Evolutionary conservation across 2,888 invertebrate species (phyloP), one percentile per base, ranked within the genome.

Genomic region (Hetaerina titia): DNA sequence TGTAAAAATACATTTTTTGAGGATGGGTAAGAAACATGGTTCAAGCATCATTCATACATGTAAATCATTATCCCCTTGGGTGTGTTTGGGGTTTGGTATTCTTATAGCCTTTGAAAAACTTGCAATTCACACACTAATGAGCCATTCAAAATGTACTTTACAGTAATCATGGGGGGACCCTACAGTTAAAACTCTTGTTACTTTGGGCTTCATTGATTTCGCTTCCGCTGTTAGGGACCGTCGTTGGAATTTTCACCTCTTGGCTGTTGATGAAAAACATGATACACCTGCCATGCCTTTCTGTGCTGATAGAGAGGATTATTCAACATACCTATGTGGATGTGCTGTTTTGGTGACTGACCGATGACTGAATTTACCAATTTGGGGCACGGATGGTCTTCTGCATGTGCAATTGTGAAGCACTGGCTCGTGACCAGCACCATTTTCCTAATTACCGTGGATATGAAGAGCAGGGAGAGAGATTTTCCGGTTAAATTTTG

Each of bases 191-290:
- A 31, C 19, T 31, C 69, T 45, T 92, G 69, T 74, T 69, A 56
- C 45, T 92, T 92, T 92, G 92, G 92, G 92, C 69, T 92, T 92
- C 69, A 92, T n/a, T 92, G 56, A 69, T 92, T 92, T 92, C 92
- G 57, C 92, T 92, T 69, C 92, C 92, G 92, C 92, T 92, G 74
- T 92, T 92, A 92, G 92, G 92, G 92, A 56, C 69, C 92, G 74
- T 60, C 92, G 92, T 74, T 92, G 92, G 92, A 92, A 74, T 92
- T 56, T 92, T n/a, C 92, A 92, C 56, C 92, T 92, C 90, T 69
- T 69, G 69, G 92, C 92, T 92, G 92, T 92, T 57, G 25, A 57
- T 89, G 89, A 89, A 22, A 58, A 89, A 89, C 31, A 22, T 57
- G 31, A 31, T 25, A 89, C 57, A 57, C 89, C 11, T 22, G 57